Evolutionary conservation across 1,140 invertebrate genomes (phyloP).

Genomic region (Wasmannia auropunctata): DNA sequence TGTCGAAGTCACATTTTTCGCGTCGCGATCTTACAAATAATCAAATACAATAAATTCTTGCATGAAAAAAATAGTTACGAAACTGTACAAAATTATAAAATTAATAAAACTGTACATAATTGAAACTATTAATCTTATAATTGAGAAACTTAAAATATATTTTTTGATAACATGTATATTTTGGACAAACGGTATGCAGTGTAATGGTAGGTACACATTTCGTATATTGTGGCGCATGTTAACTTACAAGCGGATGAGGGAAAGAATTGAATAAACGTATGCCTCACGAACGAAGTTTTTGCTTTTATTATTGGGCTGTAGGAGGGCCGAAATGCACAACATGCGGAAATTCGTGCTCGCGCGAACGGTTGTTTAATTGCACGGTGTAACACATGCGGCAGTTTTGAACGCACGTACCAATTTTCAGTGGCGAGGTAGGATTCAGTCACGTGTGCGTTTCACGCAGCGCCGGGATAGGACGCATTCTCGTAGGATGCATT

Average conservation of each 20-base stretch:
- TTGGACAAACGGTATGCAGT: not conserved
- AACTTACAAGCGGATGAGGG: not conserved
- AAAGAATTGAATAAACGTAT: not conserved
- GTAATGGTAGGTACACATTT: not conserved
- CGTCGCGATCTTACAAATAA: not conserved
- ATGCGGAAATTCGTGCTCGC: conserved; percentile 17
- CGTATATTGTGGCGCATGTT: not conserved
- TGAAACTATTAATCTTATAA: not conserved
- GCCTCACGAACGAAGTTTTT: not conserved
- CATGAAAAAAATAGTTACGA: not conserved
- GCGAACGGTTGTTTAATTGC: conserved; percentile 42
- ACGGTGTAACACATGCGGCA: conserved; percentile 13
- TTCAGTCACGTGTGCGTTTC: conserved; percentile 39
- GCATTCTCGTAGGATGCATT: conserved; percentile 55
- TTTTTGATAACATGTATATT: not conserved
- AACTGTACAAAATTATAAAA: not conserved
- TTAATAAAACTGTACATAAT: not conserved
- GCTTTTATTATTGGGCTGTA: conserved; percentile 16
- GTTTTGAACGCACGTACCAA: conserved; percentile 42
- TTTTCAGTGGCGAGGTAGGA: conserved; percentile 18
- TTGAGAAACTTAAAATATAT: not conserved
- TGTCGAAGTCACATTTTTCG: conserved; percentile 28
- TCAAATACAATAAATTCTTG: not conserved
- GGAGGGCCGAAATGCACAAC: not conserved
- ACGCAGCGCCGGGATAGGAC: conserved; percentile 59